These are phyloP conservation scores for Brachypterus glaber DNA, from an alignment of 2,888 invertebrate species.

Conservation along the genomic window DNA sequence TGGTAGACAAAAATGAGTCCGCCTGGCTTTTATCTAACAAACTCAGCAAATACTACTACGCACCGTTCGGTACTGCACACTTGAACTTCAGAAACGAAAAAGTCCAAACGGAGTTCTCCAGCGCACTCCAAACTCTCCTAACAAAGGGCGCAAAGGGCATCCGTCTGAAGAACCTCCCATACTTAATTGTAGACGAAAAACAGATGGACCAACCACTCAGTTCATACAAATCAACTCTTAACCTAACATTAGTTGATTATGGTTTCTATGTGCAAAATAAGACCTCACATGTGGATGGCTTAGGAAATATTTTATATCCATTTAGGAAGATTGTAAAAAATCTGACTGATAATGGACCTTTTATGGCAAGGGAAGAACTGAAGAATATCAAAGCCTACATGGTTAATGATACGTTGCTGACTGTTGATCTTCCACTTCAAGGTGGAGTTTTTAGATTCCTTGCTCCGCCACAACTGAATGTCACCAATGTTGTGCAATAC, in stretches of 20 bases:
- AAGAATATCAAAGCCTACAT: constrained; percentile 32
- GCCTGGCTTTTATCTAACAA: constrained; percentile 62
- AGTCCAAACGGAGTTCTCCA: constrained; percentile 57
- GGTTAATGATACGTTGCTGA: constrained; percentile 30
- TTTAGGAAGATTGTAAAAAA: constrained; percentile 48
- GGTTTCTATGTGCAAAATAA: constrained; percentile 54
- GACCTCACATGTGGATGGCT: constrained; percentile 53
- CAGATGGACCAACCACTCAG: constrained; percentile 44
- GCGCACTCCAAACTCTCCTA: constrained; percentile 61
- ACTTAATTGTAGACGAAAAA: constrained; percentile 51
- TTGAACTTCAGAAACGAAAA: constrained; percentile 66
- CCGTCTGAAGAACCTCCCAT: constrained; percentile 58
- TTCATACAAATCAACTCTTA: constrained; percentile 31
- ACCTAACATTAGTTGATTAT: constrained; percentile 37
- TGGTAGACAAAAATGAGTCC: constrained; percentile 38
- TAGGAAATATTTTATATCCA: constrained; percentile 34
- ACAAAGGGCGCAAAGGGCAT: constrained; percentile 73
- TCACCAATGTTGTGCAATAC: constrained; percentile 23
- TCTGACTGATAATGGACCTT: constrained; percentile 39
- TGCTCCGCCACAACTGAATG: constrained; percentile 23
- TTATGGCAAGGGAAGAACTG: constrained; percentile 36
- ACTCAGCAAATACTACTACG: constrained; percentile 66
- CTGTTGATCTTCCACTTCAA: constrained; percentile 38
- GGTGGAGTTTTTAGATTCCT: constrained; percentile 33
- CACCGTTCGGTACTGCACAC: constrained; percentile 70